phyloP scores from a whole-genome alignment of 2,888 invertebrate genomes.

The Uloborus plumipes region DNA sequence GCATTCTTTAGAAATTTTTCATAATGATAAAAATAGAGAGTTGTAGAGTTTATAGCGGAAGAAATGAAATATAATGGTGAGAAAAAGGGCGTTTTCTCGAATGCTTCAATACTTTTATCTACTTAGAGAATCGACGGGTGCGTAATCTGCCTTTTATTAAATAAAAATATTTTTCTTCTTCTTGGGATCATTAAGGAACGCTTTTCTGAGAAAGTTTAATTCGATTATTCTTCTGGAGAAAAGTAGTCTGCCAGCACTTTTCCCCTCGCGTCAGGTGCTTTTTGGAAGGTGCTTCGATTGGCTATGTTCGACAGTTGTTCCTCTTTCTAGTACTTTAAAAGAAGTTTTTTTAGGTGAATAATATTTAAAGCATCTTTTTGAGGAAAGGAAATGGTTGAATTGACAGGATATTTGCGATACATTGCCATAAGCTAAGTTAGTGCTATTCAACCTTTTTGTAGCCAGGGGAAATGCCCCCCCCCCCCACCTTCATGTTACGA shows the following conservation, averaged over 20 bases:
- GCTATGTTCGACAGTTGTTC: constrained; percentile 11
- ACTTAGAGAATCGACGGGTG: constrained; percentile 33
- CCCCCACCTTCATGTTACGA: no score
- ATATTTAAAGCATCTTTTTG: no score
- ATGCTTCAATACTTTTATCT: constrained; percentile 62
- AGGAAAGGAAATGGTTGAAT: no score
- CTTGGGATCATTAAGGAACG: constrained; percentile 56
- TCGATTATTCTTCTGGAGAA: constrained; percentile 43
- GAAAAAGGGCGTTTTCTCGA: constrained; percentile 11
- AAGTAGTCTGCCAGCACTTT: constrained; percentile 24
- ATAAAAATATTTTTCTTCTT: constrained; percentile 59
- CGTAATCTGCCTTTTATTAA: constrained; percentile 62
- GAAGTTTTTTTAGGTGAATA: neutral
- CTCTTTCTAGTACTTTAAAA: neutral
- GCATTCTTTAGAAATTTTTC: constrained; percentile 22
- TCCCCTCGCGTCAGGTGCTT: constrained; percentile 43
- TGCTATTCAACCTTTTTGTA: no score
- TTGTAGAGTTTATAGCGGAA: constrained; percentile 39
- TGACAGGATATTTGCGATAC: no score
- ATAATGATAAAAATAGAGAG: constrained; percentile 60
- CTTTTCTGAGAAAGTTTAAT: constrained; percentile 48
- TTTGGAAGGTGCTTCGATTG: constrained; percentile 21
- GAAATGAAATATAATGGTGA: constrained; percentile 63
- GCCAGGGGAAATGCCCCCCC: no score
- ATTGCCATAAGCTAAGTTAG: no score